phyloP scores from a whole-genome alignment of 1,140 invertebrate species.

The Drosophila hydei region DNA sequence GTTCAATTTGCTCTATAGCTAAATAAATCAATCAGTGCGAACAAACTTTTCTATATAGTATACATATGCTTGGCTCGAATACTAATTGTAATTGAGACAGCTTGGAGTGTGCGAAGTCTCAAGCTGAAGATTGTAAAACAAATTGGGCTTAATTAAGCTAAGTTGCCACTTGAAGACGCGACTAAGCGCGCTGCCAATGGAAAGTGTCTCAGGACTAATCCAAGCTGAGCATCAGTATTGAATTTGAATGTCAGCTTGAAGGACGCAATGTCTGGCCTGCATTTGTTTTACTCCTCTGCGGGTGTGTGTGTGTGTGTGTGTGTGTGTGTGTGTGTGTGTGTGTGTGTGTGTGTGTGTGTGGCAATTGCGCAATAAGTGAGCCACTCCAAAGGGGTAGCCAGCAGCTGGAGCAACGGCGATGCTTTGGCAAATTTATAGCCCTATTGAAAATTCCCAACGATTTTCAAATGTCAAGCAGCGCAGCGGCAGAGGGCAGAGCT shows the following conservation, averaged over 20 bases:
- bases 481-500: neutral
- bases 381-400: slow-evolving; percentile 48
- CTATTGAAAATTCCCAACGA: slow-evolving; percentile 69
- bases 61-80: too few species aligned
- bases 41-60: too few species aligned
- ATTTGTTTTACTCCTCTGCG: slow-evolving; percentile 7
- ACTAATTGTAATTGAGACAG: too few species aligned
- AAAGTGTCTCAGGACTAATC: neutral
- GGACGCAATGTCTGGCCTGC: slow-evolving; percentile 7
- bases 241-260: slow-evolving; percentile 43
- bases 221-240: neutral
- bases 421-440: slow-evolving; percentile 68
- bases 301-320: neutral
- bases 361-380: slow-evolving; percentile 80
- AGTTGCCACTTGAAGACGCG: neutral
- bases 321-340: slow-evolving; percentile 6
- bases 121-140: too few species aligned
- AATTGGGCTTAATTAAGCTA: slow-evolving; percentile 67
- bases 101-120: too few species aligned
- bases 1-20: too few species aligned
- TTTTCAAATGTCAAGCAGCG: slow-evolving; percentile 12
- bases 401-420: slow-evolving; percentile 28
- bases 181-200: slow-evolving; percentile 30
- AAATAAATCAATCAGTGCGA: too few species aligned
- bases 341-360: slow-evolving; percentile 17